phyloP scores from a whole-genome alignment of 2,113 vertebrate genomes.

The Hoplias malabaricus region DNA sequence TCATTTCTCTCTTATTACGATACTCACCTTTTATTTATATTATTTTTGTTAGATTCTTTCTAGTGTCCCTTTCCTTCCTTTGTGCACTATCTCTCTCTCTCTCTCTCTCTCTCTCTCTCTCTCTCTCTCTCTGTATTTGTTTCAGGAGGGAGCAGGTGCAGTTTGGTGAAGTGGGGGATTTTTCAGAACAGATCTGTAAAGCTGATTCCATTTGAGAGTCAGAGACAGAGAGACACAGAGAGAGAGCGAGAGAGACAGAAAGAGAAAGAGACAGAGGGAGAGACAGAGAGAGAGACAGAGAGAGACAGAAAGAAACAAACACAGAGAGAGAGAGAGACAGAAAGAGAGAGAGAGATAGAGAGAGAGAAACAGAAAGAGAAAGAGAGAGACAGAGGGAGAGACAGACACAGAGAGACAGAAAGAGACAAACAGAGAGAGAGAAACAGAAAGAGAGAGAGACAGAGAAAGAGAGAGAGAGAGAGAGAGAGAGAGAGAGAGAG shows the following conservation, averaged over 20 bases:
- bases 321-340: not conserved
- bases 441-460: not conserved
- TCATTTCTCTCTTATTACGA: too few species aligned
- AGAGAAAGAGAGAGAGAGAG: not conserved
- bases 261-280: not conserved
- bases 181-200: not conserved
- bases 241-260: not conserved
- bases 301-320: too few species aligned
- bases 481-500: not conserved
- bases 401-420: too few species aligned
- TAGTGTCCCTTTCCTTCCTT: too few species aligned
- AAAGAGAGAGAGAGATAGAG: not conserved
- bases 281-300: not conserved
- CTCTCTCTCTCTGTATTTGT: too few species aligned
- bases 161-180: not conserved
- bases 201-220: not conserved
- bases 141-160: too few species aligned
- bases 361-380: not conserved
- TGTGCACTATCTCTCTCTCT: too few species aligned
- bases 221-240: too few species aligned
- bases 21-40: too few species aligned
- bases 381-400: not conserved
- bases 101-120: too few species aligned
- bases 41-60: too few species aligned
- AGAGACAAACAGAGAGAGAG: not conserved